These are phyloP conservation scores for Halcyon leucocephala DNA, from an alignment of 2,797 vertebrate species.

Conservation along the genomic window DNA sequence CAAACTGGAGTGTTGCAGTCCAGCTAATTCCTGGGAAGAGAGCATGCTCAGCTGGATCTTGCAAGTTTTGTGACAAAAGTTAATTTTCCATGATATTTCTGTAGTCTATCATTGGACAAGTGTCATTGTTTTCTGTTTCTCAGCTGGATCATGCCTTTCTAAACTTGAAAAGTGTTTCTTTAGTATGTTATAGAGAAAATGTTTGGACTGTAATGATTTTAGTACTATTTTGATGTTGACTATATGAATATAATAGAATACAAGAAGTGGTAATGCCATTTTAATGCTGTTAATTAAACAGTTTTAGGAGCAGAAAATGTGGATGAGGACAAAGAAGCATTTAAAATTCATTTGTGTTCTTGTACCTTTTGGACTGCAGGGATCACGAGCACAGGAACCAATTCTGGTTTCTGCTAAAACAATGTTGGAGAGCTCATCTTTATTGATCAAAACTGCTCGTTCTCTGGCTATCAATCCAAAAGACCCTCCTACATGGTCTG, in stretches of 20 bases:
- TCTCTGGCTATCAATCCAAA: constrained; percentile 96
- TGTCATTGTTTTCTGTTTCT: neutral
- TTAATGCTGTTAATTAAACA: neutral
- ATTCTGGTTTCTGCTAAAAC: constrained; percentile 93
- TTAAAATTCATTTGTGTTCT: neutral
- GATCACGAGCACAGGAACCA: constrained; percentile 93
- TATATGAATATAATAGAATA: neutral
- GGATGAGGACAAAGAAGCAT: neutral
- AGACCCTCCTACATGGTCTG: constrained; percentile 96
- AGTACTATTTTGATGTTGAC: neutral
- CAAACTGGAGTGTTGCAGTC: neutral
- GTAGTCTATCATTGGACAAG: rapidly evolving
- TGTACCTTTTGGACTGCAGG: constrained; percentile 77
- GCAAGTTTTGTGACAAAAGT: neutral
- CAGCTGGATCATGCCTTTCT: neutral
- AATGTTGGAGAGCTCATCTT: constrained; percentile 96
- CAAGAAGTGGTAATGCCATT: neutral
- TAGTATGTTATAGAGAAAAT: neutral
- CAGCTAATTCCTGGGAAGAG: neutral
- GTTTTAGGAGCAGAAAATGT: neutral
- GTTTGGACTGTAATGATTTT: neutral
- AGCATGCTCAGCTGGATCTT: neutral
- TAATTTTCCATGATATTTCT: neutral
- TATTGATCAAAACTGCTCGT: constrained; percentile 92
- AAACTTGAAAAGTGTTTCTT: neutral